A percentile compares a stretch with the other conserved stretches of the same genome.
Conservation (phyloP, 2,797 vertebrate species). For the Poecilia velifera region DNA sequence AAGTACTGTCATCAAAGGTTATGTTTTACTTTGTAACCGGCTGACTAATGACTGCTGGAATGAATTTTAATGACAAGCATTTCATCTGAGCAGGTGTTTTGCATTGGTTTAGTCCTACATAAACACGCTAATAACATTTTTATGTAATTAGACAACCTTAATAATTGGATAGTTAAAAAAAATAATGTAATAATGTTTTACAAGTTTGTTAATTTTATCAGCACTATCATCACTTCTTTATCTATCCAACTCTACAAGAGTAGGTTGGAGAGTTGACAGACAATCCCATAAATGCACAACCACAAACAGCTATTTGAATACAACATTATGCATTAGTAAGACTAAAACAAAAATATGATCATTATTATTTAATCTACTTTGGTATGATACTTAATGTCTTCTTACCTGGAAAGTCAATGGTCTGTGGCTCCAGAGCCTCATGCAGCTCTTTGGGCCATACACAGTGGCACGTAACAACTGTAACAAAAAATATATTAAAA, state of each 20-base stretch:
- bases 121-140: slow-evolving; percentile 19
- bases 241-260: not conserved
- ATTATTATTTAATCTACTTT: not conserved
- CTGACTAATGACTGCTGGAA: slow-evolving; percentile 56
- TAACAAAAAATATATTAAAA: too few species aligned
- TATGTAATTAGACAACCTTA: slow-evolving; percentile 14
- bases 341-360: not conserved
- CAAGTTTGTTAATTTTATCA: not conserved
- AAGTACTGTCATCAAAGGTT: slow-evolving; percentile 56
- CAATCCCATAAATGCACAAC: not conserved
- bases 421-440: not conserved
- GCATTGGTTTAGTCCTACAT: slow-evolving; percentile 33
- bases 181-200: not conserved
- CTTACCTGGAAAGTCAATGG: not conserved
- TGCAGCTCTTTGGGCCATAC: not conserved
- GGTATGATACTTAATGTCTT: not conserved
- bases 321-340: not conserved
- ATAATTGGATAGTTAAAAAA: slow-evolving; percentile 12
- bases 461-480: not conserved
- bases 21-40: slow-evolving; percentile 51
- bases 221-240: not conserved
- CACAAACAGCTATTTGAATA: not conserved
- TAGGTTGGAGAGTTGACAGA: not conserved
- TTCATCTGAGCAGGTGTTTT: slow-evolving; percentile 45
- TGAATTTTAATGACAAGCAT: slow-evolving; percentile 65